Conservation (phyloP, 2,113 vertebrate genomes). For the Brienomyrus brachyistius region DNA sequence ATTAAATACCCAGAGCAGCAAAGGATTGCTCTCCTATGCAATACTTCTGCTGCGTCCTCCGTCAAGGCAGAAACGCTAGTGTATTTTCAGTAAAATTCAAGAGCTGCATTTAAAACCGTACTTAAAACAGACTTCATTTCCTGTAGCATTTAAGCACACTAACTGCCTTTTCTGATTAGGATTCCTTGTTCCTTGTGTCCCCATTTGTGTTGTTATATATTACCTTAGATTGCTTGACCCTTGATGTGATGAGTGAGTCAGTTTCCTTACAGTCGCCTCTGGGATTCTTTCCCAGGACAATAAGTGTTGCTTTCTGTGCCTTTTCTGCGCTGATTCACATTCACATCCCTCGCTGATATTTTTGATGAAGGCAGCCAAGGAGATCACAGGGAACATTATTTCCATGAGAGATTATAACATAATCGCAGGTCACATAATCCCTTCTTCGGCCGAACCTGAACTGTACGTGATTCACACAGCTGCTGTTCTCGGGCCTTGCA, state of each 20-base stretch:
- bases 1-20: background rate
- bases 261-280: background rate
- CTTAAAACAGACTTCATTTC: background rate
- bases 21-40: background rate
- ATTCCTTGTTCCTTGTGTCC: slow-evolving; percentile 17
- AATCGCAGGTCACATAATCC: background rate
- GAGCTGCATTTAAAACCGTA: background rate
- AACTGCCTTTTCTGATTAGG: slow-evolving; percentile 12
- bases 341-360: background rate
- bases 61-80: background rate
- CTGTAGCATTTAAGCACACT: background rate
- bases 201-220: background rate
- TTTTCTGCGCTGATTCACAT: background rate
- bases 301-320: background rate
- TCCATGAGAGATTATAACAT: background rate
- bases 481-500: background rate
- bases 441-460: background rate
- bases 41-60: background rate
- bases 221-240: background rate
- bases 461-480: background rate
- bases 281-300: slow-evolving; percentile 7
- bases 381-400: background rate
- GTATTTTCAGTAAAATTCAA: background rate
- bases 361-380: background rate
- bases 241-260: background rate